phyloP scores from a whole-genome alignment of 2,888 invertebrate genomes.

The Drosophila merina region DNA sequence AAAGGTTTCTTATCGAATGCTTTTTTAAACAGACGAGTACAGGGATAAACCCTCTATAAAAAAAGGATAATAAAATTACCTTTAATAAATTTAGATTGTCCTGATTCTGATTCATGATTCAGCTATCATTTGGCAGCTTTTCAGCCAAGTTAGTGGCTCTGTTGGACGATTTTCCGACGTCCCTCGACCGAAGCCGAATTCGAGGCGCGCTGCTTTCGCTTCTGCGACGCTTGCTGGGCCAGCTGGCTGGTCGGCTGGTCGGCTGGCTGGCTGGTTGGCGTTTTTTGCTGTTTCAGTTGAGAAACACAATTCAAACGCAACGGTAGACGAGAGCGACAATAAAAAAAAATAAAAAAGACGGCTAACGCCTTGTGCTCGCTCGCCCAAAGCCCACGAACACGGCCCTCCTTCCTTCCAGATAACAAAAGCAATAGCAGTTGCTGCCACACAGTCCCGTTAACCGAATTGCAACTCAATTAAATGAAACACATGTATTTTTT shows the following conservation, averaged over 20 bases:
- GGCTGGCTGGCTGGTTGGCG: background rate
- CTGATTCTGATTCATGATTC: too few species aligned
- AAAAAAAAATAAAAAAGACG: background rate
- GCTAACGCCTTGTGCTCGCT: background rate
- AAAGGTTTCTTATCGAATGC: too few species aligned
- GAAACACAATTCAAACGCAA: slow-evolving; percentile 79
- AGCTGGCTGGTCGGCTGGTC: background rate
- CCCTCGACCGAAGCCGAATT: slow-evolving; percentile 15
- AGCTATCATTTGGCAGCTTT: background rate
- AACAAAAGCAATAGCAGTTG: background rate
- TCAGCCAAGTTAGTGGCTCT: slow-evolving; percentile 1
- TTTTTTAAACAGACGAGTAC: too few species aligned
- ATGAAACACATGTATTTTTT: slow-evolving; percentile 4
- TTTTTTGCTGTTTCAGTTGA: slow-evolving; percentile 71
- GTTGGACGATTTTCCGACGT: slow-evolving; percentile 20
- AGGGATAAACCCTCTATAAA: too few species aligned
- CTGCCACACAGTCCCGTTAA: background rate
- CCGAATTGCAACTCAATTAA: slow-evolving; percentile 30
- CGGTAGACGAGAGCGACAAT: slow-evolving; percentile 45
- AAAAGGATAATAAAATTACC: too few species aligned
- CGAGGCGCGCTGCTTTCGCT: background rate
- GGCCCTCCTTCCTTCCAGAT: background rate
- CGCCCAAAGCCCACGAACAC: slow-evolving; percentile 14
- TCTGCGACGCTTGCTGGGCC: too few species aligned
- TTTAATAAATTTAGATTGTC: too few species aligned